A percentile compares a stretch with the other conserved stretches of the same genome.
Conservation (phyloP, 1,140 invertebrate species). For the Ips typographus region DNA sequence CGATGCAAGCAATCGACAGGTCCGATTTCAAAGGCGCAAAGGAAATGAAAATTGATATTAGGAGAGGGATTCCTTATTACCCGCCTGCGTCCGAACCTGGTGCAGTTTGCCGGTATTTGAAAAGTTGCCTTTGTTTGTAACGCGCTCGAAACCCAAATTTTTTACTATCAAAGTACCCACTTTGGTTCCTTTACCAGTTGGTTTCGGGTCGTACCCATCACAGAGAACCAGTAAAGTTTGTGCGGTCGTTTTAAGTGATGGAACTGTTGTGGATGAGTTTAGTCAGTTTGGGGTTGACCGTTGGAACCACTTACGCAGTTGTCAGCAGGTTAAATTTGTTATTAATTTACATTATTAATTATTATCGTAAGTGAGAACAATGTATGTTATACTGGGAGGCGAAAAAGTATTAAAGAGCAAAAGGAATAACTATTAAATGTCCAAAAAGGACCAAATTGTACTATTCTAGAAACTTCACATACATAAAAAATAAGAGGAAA, state of each 20-base stretch:
- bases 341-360: no score
- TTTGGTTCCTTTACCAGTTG: neutral
- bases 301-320: conserved; percentile 41
- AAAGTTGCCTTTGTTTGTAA: neutral
- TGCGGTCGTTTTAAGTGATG: conserved; percentile 23
- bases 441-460: no score
- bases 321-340: conserved; percentile 29
- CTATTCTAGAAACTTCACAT: no score
- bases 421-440: no score
- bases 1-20: no score
- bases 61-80: neutral
- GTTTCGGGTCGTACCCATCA: neutral
- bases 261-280: conserved; percentile 41
- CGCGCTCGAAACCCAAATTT: neutral
- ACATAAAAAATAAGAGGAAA: no score
- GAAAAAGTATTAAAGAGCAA: no score
- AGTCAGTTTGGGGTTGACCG: conserved; percentile 38
- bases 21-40: no score
- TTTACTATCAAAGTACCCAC: neutral
- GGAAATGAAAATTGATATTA: no score
- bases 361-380: no score
- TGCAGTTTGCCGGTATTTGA: neutral
- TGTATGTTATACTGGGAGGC: no score
- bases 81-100: neutral
- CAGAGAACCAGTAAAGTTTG: neutral